phyloP scores from a whole-genome alignment of 2,113 vertebrate genomes.

The Lutjanus erythropterus region DNA sequence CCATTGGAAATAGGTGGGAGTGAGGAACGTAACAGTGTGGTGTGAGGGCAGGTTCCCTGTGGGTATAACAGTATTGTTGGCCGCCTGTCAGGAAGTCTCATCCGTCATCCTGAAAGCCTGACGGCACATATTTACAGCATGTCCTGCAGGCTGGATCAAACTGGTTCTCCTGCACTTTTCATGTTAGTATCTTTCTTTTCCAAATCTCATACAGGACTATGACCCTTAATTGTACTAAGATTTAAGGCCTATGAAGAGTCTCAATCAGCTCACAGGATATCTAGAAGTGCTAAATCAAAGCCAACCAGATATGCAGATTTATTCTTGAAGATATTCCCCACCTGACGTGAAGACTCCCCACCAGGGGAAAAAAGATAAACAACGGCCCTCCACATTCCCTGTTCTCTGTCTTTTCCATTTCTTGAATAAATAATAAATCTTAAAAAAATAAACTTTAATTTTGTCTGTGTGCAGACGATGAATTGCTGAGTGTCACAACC shows the following conservation, averaged over 20 bases:
- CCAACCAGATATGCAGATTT: not conserved
- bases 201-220: not conserved
- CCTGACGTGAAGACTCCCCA: not conserved
- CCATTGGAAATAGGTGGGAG: conserved; percentile 56
- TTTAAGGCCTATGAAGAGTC: not conserved
- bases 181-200: not conserved
- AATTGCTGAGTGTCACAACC: no score
- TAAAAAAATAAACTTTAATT: no score
- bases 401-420: no score
- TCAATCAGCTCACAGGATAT: not conserved
- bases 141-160: conserved; percentile 20
- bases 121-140: conserved; percentile 46
- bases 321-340: not conserved
- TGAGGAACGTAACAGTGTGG: conserved; percentile 73
- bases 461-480: no score
- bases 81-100: conserved; percentile 44
- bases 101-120: conserved; percentile 47
- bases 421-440: no score
- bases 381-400: no score
- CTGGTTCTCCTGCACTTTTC: conserved; percentile 14
- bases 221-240: not conserved
- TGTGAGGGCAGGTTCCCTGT: conserved; percentile 67
- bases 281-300: not conserved
- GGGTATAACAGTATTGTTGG: conserved; percentile 50
- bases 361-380: no score